Conservation (phyloP, 2,113 vertebrate genomes). For the Cranoglanis bouderius region DNA sequence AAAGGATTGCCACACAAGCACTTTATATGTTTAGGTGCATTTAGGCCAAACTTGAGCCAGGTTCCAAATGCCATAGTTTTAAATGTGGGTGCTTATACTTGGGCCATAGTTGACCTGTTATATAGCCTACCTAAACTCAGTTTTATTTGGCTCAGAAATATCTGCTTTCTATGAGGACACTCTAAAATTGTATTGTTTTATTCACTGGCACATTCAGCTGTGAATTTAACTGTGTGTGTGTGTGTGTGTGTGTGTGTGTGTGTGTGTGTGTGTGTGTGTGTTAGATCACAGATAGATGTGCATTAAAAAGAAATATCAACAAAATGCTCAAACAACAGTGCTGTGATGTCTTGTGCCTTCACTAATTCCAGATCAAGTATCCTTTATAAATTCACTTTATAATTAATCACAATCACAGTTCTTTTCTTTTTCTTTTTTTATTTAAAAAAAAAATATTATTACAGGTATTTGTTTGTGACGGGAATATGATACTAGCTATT, state of each 20-base stretch:
- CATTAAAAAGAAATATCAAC: not conserved
- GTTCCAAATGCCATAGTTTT: not conserved
- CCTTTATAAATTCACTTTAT: not conserved
- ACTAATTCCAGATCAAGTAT: not conserved
- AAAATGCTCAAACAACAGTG: not conserved
- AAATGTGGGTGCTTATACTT: not conserved
- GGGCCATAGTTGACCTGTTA: too few species aligned
- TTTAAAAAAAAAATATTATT: too few species aligned
- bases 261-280: not conserved
- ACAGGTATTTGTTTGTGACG: not conserved
- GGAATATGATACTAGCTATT: not conserved
- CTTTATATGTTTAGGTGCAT: not conserved
- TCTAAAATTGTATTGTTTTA: not conserved
- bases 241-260: not conserved
- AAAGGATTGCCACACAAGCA: not conserved
- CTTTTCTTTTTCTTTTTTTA: too few species aligned
- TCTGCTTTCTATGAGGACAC: not conserved
- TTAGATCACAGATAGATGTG: not conserved
- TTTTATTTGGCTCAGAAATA: not conserved
- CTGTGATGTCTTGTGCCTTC: constrained; percentile 25
- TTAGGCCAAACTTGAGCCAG: not conserved
- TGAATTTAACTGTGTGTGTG: not conserved
- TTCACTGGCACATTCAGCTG: not conserved
- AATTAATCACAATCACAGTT: not conserved
- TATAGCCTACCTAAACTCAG: not conserved